Conservation (phyloP, 2,113 vertebrate genomes). For the Syrmaticus mikado region DNA sequence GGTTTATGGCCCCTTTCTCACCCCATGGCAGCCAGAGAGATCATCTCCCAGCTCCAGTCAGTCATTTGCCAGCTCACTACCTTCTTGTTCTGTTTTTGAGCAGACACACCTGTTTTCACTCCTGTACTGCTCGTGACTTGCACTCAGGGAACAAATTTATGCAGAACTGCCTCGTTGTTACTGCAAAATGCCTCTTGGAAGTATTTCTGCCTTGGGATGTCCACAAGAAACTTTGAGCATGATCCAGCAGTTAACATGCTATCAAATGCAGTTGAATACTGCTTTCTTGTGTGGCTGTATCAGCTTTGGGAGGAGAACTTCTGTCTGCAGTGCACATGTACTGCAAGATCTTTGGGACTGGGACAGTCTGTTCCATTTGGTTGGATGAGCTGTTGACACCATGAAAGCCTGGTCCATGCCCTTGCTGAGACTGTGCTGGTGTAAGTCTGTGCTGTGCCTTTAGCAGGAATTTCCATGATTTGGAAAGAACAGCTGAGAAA, state of each 20-base stretch:
- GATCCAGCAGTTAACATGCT: conserved; percentile 26
- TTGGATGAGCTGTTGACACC: not conserved
- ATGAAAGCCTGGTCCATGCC: fast-evolving
- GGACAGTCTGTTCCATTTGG: not conserved
- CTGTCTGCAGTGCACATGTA: not conserved
- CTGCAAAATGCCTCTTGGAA: not conserved
- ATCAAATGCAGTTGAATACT: conserved; percentile 1
- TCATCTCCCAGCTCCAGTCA: not conserved
- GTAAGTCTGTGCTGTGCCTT: not conserved
- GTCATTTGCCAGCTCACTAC: fast-evolving
- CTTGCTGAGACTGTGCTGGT: not conserved
- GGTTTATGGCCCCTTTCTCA: not conserved
- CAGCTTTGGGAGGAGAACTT: not conserved
- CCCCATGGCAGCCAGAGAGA: not conserved
- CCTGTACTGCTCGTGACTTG: not conserved
- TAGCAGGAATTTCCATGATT: not conserved
- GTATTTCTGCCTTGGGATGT: not conserved
- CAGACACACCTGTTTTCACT: not conserved
- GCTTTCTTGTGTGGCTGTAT: not conserved
- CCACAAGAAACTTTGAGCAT: not conserved
- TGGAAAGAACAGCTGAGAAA: not conserved
- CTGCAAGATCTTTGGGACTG: not conserved
- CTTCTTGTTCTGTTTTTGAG: not conserved
- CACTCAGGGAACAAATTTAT: not conserved
- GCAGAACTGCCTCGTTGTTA: conserved; percentile 17